Evolutionary conservation across 2,888 invertebrate genomes (phyloP).

Genomic region (Leucoptera coffeella): DNA sequence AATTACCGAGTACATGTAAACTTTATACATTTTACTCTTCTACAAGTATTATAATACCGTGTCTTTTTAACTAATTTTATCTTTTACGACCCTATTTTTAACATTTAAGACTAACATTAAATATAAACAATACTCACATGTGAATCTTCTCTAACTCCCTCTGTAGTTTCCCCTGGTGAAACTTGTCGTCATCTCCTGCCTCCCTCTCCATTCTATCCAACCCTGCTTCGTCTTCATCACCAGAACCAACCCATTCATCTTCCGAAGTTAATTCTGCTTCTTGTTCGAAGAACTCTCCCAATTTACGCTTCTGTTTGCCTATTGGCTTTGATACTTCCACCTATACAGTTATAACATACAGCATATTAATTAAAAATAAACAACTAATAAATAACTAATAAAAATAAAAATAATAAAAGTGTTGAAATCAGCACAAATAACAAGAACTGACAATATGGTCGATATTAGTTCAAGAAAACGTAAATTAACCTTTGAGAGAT

Average conservation of each 20-base stretch:
- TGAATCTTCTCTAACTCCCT: constrained; percentile 80
- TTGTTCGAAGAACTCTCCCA: constrained; percentile 73
- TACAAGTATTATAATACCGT: too few relatives aligned
- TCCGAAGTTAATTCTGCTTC: constrained; percentile 87
- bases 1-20: too few relatives aligned
- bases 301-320: constrained; percentile 36
- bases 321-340: constrained; percentile 19
- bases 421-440: too few relatives aligned
- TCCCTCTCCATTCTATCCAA: constrained; percentile 78
- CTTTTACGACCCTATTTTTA: too few relatives aligned
- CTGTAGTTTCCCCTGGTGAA: constrained; percentile 72
- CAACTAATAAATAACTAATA: neutral
- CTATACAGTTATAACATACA: too few relatives aligned
- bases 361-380: too few relatives aligned
- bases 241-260: constrained; percentile 78
- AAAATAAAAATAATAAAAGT: neutral
- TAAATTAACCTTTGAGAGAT: too few relatives aligned
- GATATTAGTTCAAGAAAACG: too few relatives aligned
- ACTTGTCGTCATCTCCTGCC: constrained; percentile 76
- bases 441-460: too few relatives aligned
- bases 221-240: constrained; percentile 78
- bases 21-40: too few relatives aligned
- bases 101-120: too few relatives aligned
- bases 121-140: constrained; percentile 67
- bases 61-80: too few relatives aligned